phyloP scores from a whole-genome alignment of 1,140 invertebrate species.

The Drosophila mauritiana region DNA sequence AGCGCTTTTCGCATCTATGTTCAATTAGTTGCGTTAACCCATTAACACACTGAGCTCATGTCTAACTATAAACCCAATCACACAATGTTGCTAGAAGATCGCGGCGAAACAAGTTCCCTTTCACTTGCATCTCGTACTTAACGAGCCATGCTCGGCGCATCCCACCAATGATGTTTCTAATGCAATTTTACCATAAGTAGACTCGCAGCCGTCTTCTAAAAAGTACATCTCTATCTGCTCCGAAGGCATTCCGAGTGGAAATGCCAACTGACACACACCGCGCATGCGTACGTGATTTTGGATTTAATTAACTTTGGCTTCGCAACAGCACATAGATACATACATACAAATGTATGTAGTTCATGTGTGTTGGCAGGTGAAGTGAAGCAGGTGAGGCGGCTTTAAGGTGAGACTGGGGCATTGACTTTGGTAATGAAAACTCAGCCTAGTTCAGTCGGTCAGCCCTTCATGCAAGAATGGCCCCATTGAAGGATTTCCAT shows the following conservation, averaged over 20 bases:
- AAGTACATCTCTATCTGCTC: conserved; percentile 58
- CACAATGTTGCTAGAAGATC: conserved; percentile 18
- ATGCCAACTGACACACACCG: conserved; percentile 38
- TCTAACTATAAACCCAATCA: conserved; percentile 48
- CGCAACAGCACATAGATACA: conserved; percentile 18
- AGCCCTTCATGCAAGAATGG: conserved; percentile 78
- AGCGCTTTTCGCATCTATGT: conserved; percentile 52
- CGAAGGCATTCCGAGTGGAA: conserved; percentile 35
- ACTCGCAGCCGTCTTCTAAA: conserved; percentile 12
- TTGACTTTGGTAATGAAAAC: conserved; percentile 77
- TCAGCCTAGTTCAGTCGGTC: conserved; percentile 7
- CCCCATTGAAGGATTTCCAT: conserved; percentile 48
- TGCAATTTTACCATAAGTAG: conserved; percentile 57
- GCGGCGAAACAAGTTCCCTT: conserved; percentile 46
- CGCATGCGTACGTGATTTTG: conserved; percentile 65
- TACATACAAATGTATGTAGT: not conserved
- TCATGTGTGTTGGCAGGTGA: not conserved
- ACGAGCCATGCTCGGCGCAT: conserved; percentile 10
- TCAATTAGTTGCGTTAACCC: conserved; percentile 64
- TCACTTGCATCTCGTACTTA: conserved; percentile 58
- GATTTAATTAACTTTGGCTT: conserved; percentile 58
- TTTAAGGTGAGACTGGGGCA: conserved; percentile 43
- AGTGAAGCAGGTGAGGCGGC: conserved; percentile 25
- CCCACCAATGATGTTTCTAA: conserved; percentile 41
- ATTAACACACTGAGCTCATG: conserved; percentile 70